These are phyloP conservation scores for Myanophis thanlyinensis DNA, from an alignment of 2,113 vertebrate species.

Conservation along the genomic window DNA sequence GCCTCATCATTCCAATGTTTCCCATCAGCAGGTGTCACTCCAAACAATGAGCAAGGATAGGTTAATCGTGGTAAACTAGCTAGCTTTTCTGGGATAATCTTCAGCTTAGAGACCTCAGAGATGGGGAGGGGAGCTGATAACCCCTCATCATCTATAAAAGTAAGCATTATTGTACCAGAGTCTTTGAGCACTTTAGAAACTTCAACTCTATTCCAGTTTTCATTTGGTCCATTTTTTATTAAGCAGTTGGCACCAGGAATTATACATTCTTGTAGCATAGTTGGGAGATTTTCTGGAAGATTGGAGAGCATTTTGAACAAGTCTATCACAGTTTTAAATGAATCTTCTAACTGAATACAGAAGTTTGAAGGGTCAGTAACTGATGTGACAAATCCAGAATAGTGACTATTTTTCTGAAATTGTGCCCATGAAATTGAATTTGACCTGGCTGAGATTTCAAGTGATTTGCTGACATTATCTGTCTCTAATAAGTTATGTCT, in stretches of 20 bases:
- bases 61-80: constrained; percentile 70
- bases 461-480: background rate
- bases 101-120: constrained; percentile 67
- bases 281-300: constrained; percentile 61
- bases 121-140: constrained; percentile 63
- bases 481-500: background rate
- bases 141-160: constrained; percentile 84
- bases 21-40: constrained; percentile 65
- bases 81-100: constrained; percentile 71
- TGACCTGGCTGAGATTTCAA: background rate
- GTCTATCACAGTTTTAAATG: constrained; percentile 65
- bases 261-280: constrained; percentile 66
- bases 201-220: constrained; percentile 81
- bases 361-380: constrained; percentile 80
- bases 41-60: constrained; percentile 74
- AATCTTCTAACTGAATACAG: constrained; percentile 74
- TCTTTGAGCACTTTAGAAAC: constrained; percentile 64
- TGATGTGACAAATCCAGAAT: constrained; percentile 69
- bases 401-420: constrained; percentile 60
- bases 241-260: constrained; percentile 75
- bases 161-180: constrained; percentile 60
- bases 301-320: constrained; percentile 72
- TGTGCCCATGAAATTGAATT: constrained; percentile 54
- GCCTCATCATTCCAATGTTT: constrained; percentile 78
- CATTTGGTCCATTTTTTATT: constrained; percentile 64